Evolutionary conservation across 2,797 vertebrate species (phyloP), one percentile per base, ranked within the genome.

Genomic region (Lindbergichthys nudifrons): DNA sequence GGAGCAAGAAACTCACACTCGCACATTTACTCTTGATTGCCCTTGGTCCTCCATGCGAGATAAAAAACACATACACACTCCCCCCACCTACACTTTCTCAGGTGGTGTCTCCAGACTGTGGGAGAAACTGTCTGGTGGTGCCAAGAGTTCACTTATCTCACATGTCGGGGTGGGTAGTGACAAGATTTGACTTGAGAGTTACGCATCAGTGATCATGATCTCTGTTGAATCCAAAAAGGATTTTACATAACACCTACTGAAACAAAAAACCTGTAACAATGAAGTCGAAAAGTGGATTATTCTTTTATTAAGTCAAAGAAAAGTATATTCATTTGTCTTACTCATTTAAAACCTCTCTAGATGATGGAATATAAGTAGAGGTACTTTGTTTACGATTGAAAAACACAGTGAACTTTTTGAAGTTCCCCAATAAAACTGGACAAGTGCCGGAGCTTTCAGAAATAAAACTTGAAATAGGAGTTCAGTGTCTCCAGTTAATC

Each of bases 11-110:
- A 75, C 74, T 56, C 79, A 77, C 79, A 63, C 59, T 65, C 70
- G 36, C 63, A 21, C 75, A 50, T 87, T 84, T 81, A 79, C 58
- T 82, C 69, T 75, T 71, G 79, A 79, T 88, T 87, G 82, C 79
- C 56, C 73, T 58, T 9, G 62, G 57, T 79, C 79, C 79, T 82
- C 73, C 70, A 81, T 74, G 75, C 10, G 16, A 74, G 51, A 73
- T 67, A 63, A 60, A 67, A 77, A 30, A 30, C 73, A 47, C 70
- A 30, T n/a, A 41, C 32, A 47, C 41, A 52, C 58, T 36, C 19
- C 16, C 65, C 54, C 74, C 63, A 73, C 75, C 70, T 46, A 57
- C 71, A 13, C 78, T 18, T 21, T 70, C 70, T 77, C 70, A 48
- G 53, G 10, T 57, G 30, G 50, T 43, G 19, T 48, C 26, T 75